Base-by-base conservation (phyloP, 2,888 invertebrate species). In the Synanthedon formicaeformis region DNA sequence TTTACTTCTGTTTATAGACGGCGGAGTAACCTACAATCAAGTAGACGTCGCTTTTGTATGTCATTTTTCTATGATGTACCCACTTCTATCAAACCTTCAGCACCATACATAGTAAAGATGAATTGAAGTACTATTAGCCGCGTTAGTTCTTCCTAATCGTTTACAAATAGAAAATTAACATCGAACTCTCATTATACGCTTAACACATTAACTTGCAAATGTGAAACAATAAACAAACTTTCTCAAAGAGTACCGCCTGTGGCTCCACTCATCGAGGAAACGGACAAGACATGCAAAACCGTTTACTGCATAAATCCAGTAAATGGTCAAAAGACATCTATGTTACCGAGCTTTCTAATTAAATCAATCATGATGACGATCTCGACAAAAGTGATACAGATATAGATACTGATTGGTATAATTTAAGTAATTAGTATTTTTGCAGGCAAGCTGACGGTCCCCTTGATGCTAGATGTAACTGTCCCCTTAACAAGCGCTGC, bases 91-190 rank as follows among this genome's bases (percentile, higher is more conserved):
- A 34, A 34, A 34, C 34, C 34, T 10, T 2, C 0, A 34, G 10
- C 34, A 34, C 34, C 34, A 34, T 34, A 34, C 34, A 10, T 34
- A 34, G 34, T 34, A 34, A 10, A 6, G 34, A 34, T 34, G 34
- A 34, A 34, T 34, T 10, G 34, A 34, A 34, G 34, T 1, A 34
- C 34, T 10, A 34, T 34, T 4, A 14, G 11, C 14, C 11, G 14
- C 45, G 14, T 45, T 45, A n/a, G 45, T 45, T 14, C 45, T 14
- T 13, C 40, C 41, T 55, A 55, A 55, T 53, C 48, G 52, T 41
- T 50, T 51, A 54, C 55, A 55, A 55, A 55, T 53, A 52, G 52
- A 48, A 53, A 53, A 55, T 53, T 53, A 53, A 53, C 18, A 52
- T 41, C 23, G 11, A 16, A 8, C 12, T 16, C 49, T 23, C 23